phyloP scores from a whole-genome alignment of 2,888 invertebrate species.

The Drosophila quinaria region DNA sequence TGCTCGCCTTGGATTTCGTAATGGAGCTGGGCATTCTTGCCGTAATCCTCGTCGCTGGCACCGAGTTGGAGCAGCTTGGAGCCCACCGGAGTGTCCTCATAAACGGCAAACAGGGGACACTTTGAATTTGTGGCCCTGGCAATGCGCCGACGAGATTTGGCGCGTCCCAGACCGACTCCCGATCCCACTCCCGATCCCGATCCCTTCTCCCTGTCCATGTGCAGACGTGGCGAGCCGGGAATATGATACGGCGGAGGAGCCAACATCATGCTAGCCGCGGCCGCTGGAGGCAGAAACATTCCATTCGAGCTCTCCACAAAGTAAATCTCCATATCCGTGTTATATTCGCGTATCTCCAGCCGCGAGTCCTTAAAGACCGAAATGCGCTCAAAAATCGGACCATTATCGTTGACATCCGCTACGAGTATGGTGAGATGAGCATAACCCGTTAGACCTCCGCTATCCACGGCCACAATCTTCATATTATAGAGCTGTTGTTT shows the following conservation, averaged over 20 bases:
- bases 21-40: slow-evolving; percentile 89
- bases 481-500: slow-evolving; percentile 89
- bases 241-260: slow-evolving; percentile 79
- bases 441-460: slow-evolving; percentile 91
- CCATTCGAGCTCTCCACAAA: slow-evolving; percentile 82
- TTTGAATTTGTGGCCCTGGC: slow-evolving; percentile 61
- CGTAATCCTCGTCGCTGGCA: slow-evolving; percentile 91
- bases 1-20: slow-evolving; percentile 90
- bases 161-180: slow-evolving; percentile 35
- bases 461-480: slow-evolving; percentile 91
- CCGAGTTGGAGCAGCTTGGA: slow-evolving; percentile 89
- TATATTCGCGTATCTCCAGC: slow-evolving; percentile 88
- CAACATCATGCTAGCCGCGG: slow-evolving; percentile 64
- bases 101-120: slow-evolving; percentile 89
- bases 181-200: slow-evolving; percentile 9
- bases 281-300: slow-evolving; percentile 49
- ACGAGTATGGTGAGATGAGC: slow-evolving; percentile 90
- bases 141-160: slow-evolving; percentile 66
- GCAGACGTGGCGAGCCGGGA: slow-evolving; percentile 83
- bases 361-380: slow-evolving; percentile 90
- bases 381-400: slow-evolving; percentile 90
- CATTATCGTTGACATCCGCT: slow-evolving; percentile 93
- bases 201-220: slow-evolving; percentile 54
- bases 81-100: slow-evolving; percentile 91
- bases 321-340: slow-evolving; percentile 87